Conservation (phyloP, 2,113 vertebrate genomes). For the Tetrax tetrax region DNA sequence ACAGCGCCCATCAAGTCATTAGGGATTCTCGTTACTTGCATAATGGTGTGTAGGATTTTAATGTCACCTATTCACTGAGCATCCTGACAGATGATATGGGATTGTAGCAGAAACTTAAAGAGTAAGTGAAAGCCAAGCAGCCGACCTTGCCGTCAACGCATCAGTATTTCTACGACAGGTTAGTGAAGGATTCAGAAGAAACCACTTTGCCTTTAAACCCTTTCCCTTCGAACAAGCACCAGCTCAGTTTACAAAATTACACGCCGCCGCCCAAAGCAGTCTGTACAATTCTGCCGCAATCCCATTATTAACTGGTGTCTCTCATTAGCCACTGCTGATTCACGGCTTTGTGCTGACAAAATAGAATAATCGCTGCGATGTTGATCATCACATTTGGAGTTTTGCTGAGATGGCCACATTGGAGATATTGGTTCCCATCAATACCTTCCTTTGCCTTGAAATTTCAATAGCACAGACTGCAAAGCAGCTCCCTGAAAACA, state of each 20-base stretch:
- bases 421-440: background rate
- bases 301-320: background rate
- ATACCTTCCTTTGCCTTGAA: background rate
- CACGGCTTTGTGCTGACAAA: background rate
- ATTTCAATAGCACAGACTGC: background rate
- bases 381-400: background rate
- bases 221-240: background rate
- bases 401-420: background rate
- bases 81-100: background rate
- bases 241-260: background rate
- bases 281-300: background rate
- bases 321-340: slow-evolving; percentile 3
- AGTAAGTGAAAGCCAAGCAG: background rate
- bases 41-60: background rate
- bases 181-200: background rate
- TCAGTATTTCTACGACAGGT: background rate
- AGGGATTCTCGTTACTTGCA: background rate
- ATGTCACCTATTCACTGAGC: background rate
- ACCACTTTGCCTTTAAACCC: background rate
- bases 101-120: background rate
- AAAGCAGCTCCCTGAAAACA: slow-evolving; percentile 22
- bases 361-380: background rate
- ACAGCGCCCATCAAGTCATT: background rate
- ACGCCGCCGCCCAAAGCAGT: background rate
- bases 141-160: background rate